phyloP scores from a whole-genome alignment of 1,140 invertebrate genomes.

The Drosophila watanabei region DNA sequence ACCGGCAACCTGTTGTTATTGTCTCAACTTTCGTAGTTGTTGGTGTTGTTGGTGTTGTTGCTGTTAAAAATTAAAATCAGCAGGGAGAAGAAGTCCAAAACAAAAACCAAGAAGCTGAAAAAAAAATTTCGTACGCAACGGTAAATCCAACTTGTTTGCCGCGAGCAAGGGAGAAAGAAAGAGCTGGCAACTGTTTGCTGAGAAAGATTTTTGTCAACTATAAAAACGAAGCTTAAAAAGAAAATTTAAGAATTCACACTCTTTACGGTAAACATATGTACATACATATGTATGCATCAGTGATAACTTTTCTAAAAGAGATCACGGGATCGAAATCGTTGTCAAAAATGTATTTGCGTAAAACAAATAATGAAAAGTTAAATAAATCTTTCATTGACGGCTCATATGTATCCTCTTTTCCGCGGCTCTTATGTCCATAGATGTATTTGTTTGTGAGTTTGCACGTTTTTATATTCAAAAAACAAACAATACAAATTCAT shows the following conservation, averaged over 20 bases:
- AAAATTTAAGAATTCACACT: neutral
- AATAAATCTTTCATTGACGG: neutral
- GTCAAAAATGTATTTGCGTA: too few species aligned
- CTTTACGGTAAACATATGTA: neutral
- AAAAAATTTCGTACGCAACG: slow-evolving; percentile 34
- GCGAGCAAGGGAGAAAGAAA: neutral
- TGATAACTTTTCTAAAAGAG: neutral
- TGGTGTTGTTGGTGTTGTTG: slow-evolving; percentile 9
- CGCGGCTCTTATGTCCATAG: slow-evolving; percentile 5
- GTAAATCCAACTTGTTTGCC: slow-evolving; percentile 29
- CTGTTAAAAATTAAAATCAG: slow-evolving; percentile 36
- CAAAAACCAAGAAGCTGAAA: slow-evolving; percentile 18
- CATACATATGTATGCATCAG: neutral
- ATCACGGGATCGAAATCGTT: neutral
- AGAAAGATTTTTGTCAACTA: slow-evolving; percentile 13
- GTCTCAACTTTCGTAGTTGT: slow-evolving; percentile 7
- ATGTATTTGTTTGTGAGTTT: neutral
- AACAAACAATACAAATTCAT: slow-evolving; percentile 57
- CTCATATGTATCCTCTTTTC: neutral
- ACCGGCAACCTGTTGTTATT: slow-evolving; percentile 20
- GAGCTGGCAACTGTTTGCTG: neutral
- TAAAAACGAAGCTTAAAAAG: slow-evolving; percentile 18
- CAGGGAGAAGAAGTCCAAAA: slow-evolving; percentile 21
- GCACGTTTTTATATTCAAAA: slow-evolving; percentile 1
- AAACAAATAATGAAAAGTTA: neutral